Evolutionary conservation across 2,113 vertebrate genomes (phyloP), one percentile per base, ranked within the genome.

Genomic region (Grus americana): DNA sequence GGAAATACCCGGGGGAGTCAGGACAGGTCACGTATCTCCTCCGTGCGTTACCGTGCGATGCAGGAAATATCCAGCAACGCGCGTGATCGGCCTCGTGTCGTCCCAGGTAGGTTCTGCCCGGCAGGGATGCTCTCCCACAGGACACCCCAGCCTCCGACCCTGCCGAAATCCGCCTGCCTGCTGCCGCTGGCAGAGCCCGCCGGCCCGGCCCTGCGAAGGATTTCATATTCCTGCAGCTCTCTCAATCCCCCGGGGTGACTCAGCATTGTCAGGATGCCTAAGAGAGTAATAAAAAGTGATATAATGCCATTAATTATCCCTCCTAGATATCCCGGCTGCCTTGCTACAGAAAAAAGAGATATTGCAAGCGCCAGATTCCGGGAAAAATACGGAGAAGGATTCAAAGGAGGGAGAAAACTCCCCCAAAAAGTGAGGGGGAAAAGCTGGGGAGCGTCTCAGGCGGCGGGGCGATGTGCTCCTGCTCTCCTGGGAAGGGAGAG

Each of bases 301-400:
- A 21, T n/a, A 74, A 54, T n/a, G 20, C 9, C 26, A n/a, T 65
- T 57, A 84, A 44, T 67, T 42, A 47, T 6, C 8, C 6, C 12
- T 30, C 5, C 22, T 5, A 7, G 26, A 24, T 59, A 71, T 8
- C 21, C 46, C 1, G 1, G 10, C 38, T 47, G 26, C 27, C 59
- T 16, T 17, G n/a, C 30, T 66, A 19, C 29, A 23, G 34, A 70
- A 57, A 72, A 44, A 47, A 54, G 13, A 63, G 66, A 10, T 24
- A 42, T 23, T 13, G 24, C 18, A 32, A 73, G 10, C 0, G 0
- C 32, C n/a, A 6, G 2, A 0, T 12, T 27, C 0, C 0, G 34
- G 62, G 26, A 12, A 59, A 66, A 90, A 32, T 6, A 2, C 5
- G 0, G 3, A 50, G 38, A 50, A 62, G 36, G 18, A 27, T n/a